A percentile compares a stretch with the other conserved stretches of the same genome.
Conservation (phyloP, 2,888 invertebrate genomes). For the Cetonia aurata region DNA sequence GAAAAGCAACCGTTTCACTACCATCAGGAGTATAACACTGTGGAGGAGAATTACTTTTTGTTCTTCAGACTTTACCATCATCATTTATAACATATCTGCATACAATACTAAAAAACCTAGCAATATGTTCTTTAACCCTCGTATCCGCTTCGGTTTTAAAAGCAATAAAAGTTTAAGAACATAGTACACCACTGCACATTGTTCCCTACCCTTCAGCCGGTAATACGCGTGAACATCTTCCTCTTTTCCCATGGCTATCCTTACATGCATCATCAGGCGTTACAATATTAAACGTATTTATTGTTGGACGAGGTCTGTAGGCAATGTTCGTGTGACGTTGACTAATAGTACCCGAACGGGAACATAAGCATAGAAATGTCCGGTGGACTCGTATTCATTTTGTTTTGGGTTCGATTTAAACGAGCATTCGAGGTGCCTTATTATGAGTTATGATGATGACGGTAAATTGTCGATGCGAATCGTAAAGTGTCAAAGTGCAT, state of each 20-base stretch:
- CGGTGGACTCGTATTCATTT: slow-evolving; percentile 47
- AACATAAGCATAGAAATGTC: slow-evolving; percentile 50
- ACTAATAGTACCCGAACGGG: slow-evolving; percentile 53
- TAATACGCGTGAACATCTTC: neutral
- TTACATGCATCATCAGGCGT: slow-evolving; percentile 33
- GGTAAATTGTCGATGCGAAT: slow-evolving; percentile 33
- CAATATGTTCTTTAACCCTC: too few species aligned
- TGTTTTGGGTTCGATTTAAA: slow-evolving; percentile 41
- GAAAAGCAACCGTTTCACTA: too few species aligned
- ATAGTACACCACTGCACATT: too few species aligned
- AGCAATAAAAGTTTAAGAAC: too few species aligned
- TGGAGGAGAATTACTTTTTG: too few species aligned
- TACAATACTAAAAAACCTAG: too few species aligned
- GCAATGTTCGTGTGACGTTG: slow-evolving; percentile 52
- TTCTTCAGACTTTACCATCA: too few species aligned
- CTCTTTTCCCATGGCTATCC: neutral
- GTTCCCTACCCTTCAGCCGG: too few species aligned
- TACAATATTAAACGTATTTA: slow-evolving; percentile 44
- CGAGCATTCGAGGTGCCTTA: slow-evolving; percentile 33
- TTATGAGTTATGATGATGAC: slow-evolving; percentile 40
- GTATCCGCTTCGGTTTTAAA: too few species aligned
- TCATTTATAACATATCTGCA: too few species aligned
- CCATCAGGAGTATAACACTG: too few species aligned
- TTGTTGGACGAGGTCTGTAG: slow-evolving; percentile 49
- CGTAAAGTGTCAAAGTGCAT: slow-evolving; percentile 31